Evolutionary conservation across 2,888 invertebrate species (phyloP), one percentile per base, ranked within the genome.

Genomic region (Achlya flavicornis): DNA sequence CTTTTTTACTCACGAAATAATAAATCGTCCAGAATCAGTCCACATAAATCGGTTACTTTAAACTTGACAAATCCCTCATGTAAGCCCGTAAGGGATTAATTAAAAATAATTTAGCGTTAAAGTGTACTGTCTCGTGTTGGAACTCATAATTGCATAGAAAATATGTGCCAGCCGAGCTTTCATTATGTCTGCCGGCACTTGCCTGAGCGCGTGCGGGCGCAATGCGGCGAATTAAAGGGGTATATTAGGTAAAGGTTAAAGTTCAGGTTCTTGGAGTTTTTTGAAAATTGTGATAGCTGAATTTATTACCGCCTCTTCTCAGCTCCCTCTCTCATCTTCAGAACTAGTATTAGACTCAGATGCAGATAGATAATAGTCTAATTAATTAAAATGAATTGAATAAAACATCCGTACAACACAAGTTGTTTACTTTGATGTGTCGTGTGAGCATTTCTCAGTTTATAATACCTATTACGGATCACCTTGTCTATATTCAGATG

Each of bases 141-240:
- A 75, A 73, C 73, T 77, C 71, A 75, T 79, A 79, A 82, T 82
- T 81, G 79, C 79, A 81, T 78, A 78, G 88, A 87, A 90, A 88
- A 89, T 89, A 87, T 88, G 83, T 84, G 78, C 82, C 53, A 63
- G 67, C 70, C 69, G 68, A 75, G 86, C 84, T 86, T 88, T 88
- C 87, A 87, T 90, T 87, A 86, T 83, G 88, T 85, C 85, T 85
- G 79, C 75, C 71, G 67, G 76, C 75, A 76, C 76, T 79, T 75
- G 78, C 70, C 70, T 66, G 65, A 63, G 64, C 62, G 71, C 62
- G 71, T 63, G 66, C 75, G 16, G 73, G 62, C 67, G 73, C 46
- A 63, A 64, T 79, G 65, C 64, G 75, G 19, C 75, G 81, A 86
- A 86, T 70, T n/a, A n/a, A n/a, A n/a, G n/a, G n/a, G n/a, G n/a